Evolutionary conservation across 2,113 vertebrate species (phyloP), one percentile per base, ranked within the genome.

Genomic region (Ageneiosus marmoratus): DNA sequence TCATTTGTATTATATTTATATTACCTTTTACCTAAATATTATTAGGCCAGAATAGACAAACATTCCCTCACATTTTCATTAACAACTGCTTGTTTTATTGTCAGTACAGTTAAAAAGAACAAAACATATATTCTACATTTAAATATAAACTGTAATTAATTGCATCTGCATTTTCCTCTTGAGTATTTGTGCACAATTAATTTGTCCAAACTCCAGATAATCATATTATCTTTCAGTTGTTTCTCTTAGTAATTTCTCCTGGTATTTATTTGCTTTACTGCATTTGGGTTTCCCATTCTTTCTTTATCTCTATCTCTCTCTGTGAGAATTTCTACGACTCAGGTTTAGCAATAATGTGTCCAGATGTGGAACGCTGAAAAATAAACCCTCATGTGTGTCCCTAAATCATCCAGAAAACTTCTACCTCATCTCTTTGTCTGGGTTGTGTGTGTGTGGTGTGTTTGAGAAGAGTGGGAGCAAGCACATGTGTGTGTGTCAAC

Each of bases 371-470:
- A 78, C 1, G 50, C 69, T 32, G 10, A 9, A 34, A 20, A 55
- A 2, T 10, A 6, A 37, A 58, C 48, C 5, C 63, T 69, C 32
- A n/a, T 55, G 10, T 44, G 51, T 67, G 24, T 29, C 41, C 34
- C 5, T 72, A 56, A 63, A 48, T 78, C 55, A 84, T 87, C 51
- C 34, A 82, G 27, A 84, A 80, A 80, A 74, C 37, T 44, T 83
- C 75, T 56, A 83, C 48, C 73, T 77, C 76, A 77, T 76, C 48
- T 48, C 20, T 65, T 32, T 37, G 58, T 55, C 22, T 60, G 67
- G 20, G 67, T 29, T 50, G 44, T 67, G 74, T 44, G 81, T 48
- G 81, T 48, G 32, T 27, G 53, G 77, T 16, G 62, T 20, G 29
- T 8, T 22, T n/a, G 24, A 34, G 58, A 15, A 50, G 3, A 50